Evolutionary conservation across 92 coral and sea anemone species (phyloP), one percentile per base, ranked within the genome.

Genomic region (Pocillopora grandis): DNA sequence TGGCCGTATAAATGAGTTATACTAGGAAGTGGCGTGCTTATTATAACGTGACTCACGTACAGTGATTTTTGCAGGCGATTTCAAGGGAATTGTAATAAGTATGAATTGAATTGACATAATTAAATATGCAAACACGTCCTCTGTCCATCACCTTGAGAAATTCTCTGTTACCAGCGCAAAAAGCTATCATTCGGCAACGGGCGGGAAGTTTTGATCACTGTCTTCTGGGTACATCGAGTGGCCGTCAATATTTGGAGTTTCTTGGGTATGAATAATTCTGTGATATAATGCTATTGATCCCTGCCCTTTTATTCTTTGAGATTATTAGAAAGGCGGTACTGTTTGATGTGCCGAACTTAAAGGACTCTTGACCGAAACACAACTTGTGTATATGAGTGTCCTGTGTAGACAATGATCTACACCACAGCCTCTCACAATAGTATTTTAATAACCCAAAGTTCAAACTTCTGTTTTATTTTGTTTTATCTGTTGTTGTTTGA

Each of bases 261-360:
- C 55, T 69, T 69, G 9, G 15, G 20, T 67, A 10, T 69, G 73
- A 31, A 3, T 11, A 14, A 69, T 23, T 80, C 35, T 37, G 35
- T 60, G 35, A 60, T 58, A 70, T 33, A n/a, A 23, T 60, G 77
- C 71, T 81, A 61, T 71, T 81, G 57, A 68, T 71, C 36, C 85
- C 49, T 81, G 55, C 60, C 69, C n/a, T 37, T 71, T 58, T 70
- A 60, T 70, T 81, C 59, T 27, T 35, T 60, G 68, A 76, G 56
- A 42, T 79, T 61, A 31, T 14, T 63, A 72, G 17, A 83, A 74
- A 66, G 80, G 80, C 86, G 86, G 86, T 83, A 12, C 78, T 74
- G 35, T 83, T 83, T 83, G 86, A 83, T 83, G 86, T 83, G 2
- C 62, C 20, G 75, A 83, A 73, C 63, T 74, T 42, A 83, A 72